Percentiles rank a stretch among this genome's conserved stretches.
phyloP scores from a whole-genome alignment of 2,888 invertebrate species.

The Allophyes oxyacanthae region DNA sequence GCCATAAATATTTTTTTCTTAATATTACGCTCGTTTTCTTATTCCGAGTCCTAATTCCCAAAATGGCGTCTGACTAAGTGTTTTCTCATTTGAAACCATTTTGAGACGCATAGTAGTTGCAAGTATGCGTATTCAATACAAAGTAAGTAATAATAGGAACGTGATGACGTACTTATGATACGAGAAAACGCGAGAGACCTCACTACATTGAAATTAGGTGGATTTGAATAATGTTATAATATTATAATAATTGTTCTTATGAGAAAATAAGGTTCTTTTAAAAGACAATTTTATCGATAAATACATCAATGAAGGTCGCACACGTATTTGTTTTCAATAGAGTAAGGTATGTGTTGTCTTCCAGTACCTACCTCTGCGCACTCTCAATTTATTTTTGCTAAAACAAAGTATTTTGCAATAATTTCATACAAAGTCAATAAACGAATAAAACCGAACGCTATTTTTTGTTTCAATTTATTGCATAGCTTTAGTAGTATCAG shows the following conservation, averaged over 20 bases:
- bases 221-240: slow-evolving; percentile 42
- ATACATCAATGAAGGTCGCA: slow-evolving; percentile 11
- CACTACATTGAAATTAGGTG: slow-evolving; percentile 42
- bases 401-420: too few species aligned
- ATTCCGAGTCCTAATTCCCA: too few species aligned
- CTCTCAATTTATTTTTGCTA: slow-evolving; percentile 1
- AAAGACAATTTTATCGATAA: not conserved
- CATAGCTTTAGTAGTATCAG: too few species aligned
- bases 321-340: slow-evolving; percentile 24
- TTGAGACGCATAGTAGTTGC: not conserved
- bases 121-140: slow-evolving; percentile 14
- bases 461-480: too few species aligned
- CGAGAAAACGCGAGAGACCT: slow-evolving; percentile 48
- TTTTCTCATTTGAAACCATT: too few species aligned
- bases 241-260: too few species aligned
- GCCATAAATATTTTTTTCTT: too few species aligned
- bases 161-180: slow-evolving; percentile 53
- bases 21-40: too few species aligned
- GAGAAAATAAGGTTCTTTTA: not conserved
- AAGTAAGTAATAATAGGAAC: slow-evolving; percentile 13
- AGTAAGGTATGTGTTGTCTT: slow-evolving; percentile 42
- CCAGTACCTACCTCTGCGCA: slow-evolving; percentile 41
- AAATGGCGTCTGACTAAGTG: too few species aligned
- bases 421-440: too few species aligned
- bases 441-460: too few species aligned